Base-by-base conservation (phyloP, 2,888 invertebrate genomes). In the Chorisops tibialis region DNA sequence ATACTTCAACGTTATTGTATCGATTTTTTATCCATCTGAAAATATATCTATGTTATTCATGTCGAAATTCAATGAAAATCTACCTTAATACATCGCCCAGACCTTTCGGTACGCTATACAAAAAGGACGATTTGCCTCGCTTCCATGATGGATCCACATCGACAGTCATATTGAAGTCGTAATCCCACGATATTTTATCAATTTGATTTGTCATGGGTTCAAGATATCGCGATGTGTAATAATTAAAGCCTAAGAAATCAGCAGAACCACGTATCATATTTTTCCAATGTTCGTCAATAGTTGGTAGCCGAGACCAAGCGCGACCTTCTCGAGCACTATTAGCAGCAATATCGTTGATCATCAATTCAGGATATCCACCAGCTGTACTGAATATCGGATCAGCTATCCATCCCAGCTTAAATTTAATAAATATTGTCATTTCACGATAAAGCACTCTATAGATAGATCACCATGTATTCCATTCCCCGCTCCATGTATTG, bases 1-100 rank as follows among this genome's bases (percentile, higher is more conserved):
- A 73, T 4, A 86, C 79, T 48, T 77, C 77, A 0, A 82, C 79
- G 66, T 84, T 78, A 37, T 81, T 78, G 70, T 83, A 87, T 24
- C 77, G 77, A 0, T 80, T 72, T 65, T 81, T 82, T 16, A 86
- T 79, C 81, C 82, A 85, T 24, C 73, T 73, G 21, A 12, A 35
- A 58, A 35, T 1, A n/a, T n/a, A n/a, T n/a, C n/a, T n/a, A n/a
- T n/a, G n/a, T n/a, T n/a, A n/a, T n/a, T n/a, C 7, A n/a, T 49
- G n/a, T 3, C 1, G 12, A 24, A 24, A 21, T 49, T 24, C 2
- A 24, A 12, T 5, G 12, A 14, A 49, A 49, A 7, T 5, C 18
- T 59, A 68, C 66, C 59, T 63, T 11, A 69, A 24, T 22, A 67
- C 43, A 35, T 67, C 70, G 30, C 70, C 68, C 5, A 74, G 63